Conservation (phyloP, 2,888 invertebrate genomes). For the Cabera pusaria region DNA sequence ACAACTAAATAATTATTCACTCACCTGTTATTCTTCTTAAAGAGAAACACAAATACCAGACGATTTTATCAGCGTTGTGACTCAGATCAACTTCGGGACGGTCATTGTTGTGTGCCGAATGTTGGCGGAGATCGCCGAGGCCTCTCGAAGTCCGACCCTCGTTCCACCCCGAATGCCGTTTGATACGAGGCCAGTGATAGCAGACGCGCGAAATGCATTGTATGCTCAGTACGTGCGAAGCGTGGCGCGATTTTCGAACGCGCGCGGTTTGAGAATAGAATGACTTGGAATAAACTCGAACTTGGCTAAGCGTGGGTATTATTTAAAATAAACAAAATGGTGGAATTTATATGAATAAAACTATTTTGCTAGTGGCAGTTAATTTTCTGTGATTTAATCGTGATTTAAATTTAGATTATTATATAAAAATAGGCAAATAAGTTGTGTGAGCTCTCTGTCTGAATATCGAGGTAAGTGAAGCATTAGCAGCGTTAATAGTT, state of each 20-base stretch:
- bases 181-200: slow-evolving; percentile 40
- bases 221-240: slow-evolving; percentile 63
- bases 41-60: slow-evolving; percentile 34
- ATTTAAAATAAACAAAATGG: slow-evolving; percentile 6
- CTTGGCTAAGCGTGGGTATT: slow-evolving; percentile 15
- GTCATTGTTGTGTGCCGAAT: slow-evolving; percentile 55
- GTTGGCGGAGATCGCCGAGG: slow-evolving; percentile 63
- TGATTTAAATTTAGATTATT: too few relatives aligned
- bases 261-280: slow-evolving; percentile 34
- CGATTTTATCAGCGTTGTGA: slow-evolving; percentile 48
- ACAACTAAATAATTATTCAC: slow-evolving; percentile 41
- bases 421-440: too few relatives aligned
- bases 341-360: too few relatives aligned
- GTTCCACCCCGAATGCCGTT: slow-evolving; percentile 23
- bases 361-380: too few relatives aligned
- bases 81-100: slow-evolving; percentile 70
- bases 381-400: too few relatives aligned
- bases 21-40: slow-evolving; percentile 45
- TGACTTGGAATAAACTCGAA: slow-evolving; percentile 29
- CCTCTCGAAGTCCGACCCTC: slow-evolving; percentile 39
- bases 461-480: too few relatives aligned
- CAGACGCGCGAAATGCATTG: slow-evolving; percentile 65
- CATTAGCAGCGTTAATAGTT: too few relatives aligned
- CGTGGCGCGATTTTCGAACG: slow-evolving; percentile 47
- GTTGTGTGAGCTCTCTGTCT: too few relatives aligned